These are phyloP conservation scores for Volucella bombylans DNA, from an alignment of 2,888 invertebrate species.

Conservation along the genomic window DNA sequence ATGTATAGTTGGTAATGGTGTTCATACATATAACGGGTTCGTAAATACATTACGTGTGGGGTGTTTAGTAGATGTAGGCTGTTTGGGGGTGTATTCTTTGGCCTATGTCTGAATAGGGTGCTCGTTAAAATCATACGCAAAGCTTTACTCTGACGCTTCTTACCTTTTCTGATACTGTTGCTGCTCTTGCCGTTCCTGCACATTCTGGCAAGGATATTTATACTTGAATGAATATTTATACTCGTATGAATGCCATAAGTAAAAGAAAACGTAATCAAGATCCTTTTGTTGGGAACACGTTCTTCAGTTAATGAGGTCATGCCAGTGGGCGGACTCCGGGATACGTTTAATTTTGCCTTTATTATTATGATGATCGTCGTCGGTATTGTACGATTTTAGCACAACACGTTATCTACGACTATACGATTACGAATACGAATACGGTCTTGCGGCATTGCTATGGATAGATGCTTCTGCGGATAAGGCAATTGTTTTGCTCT, in stretches of 20 bases:
- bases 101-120: conserved; percentile 49
- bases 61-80: too few relatives aligned
- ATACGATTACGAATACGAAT: background rate
- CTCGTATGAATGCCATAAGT: conserved; percentile 26
- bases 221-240: conserved; percentile 9
- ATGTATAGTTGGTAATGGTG: too few relatives aligned
- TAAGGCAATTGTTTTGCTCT: conserved; percentile 22
- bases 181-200: too few relatives aligned
- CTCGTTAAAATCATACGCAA: conserved; percentile 52
- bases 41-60: too few relatives aligned
- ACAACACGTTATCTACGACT: background rate
- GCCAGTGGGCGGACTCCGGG: conserved; percentile 53
- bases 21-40: too few relatives aligned
- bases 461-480: conserved; percentile 4
- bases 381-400: conserved; percentile 21
- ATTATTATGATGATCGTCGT: conserved; percentile 46
- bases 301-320: conserved; percentile 63
- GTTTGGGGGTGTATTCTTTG: conserved; percentile 12
- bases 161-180: too few relatives aligned
- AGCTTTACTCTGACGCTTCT: background rate
- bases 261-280: conserved; percentile 60
- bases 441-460: too few relatives aligned
- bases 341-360: conserved; percentile 52
- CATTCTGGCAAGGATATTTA: conserved; percentile 43
- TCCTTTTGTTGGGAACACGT: conserved; percentile 62